Conservation (phyloP, 2,113 vertebrate species). For the Pteronura brasiliensis region DNA sequence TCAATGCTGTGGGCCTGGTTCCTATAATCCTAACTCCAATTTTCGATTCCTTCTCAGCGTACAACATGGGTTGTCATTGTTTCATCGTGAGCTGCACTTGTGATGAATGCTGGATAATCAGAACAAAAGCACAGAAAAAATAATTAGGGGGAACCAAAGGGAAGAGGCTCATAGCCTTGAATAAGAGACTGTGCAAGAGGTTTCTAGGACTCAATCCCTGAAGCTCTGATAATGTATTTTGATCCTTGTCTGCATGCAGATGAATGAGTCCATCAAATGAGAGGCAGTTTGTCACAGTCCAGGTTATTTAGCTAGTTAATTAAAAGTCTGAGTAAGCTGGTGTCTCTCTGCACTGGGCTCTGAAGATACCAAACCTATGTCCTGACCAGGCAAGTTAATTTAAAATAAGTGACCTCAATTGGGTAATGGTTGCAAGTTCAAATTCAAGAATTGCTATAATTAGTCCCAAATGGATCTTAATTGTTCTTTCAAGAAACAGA, state of each 20-base stretch:
- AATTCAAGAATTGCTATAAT: conserved; percentile 66
- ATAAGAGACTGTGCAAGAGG: conserved; percentile 48
- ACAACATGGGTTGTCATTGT: conserved; percentile 65
- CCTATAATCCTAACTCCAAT: conserved; percentile 52
- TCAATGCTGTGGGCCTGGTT: conserved; percentile 34
- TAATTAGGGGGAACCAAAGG: conserved; percentile 67
- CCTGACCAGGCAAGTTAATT: conserved; percentile 75
- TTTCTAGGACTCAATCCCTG: conserved; percentile 60
- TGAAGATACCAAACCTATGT: conserved; percentile 72
- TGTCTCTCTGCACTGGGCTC: conserved; percentile 37
- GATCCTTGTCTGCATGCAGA: conserved; percentile 73
- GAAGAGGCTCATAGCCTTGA: conserved; percentile 55
- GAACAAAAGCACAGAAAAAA: conserved; percentile 68
- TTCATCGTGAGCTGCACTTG: conserved; percentile 67
- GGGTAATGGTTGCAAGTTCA: conserved; percentile 73
- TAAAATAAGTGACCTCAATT: conserved; percentile 72
- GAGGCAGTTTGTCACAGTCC: conserved; percentile 59
- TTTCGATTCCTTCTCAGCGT: conserved; percentile 62
- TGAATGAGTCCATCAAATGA: conserved; percentile 65
- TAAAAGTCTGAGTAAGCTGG: conserved; percentile 65
- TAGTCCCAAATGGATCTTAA: conserved; percentile 70
- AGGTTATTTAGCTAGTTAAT: conserved; percentile 71
- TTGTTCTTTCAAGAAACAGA: conserved; percentile 64
- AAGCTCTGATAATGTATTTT: conserved; percentile 67
- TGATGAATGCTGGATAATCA: conserved; percentile 71